A percentile compares a stretch with the other conserved stretches of the same genome.
phyloP scores from a whole-genome alignment of 35 echinoderm and acorn worm species.

The Acanthaster planci region DNA sequence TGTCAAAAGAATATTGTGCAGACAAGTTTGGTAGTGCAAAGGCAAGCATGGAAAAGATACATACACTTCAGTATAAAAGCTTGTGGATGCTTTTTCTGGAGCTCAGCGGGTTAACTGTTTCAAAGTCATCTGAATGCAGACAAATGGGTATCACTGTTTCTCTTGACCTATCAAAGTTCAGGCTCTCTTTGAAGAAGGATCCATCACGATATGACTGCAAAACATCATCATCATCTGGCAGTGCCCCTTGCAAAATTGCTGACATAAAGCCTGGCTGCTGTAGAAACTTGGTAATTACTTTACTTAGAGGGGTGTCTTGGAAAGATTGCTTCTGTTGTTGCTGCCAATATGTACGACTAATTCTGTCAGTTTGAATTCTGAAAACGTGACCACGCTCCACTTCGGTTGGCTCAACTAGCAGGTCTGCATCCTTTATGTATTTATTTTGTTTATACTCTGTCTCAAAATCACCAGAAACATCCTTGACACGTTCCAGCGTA shows the following conservation, averaged over 20 bases:
- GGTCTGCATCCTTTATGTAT: background rate
- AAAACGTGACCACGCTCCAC: conserved; percentile 17
- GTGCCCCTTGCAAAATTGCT: conserved; percentile 32
- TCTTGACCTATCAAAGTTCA: background rate
- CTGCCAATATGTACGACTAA: conserved; percentile 26
- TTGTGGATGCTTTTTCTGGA: conserved; percentile 67
- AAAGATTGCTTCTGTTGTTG: conserved; percentile 38
- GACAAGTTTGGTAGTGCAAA: conserved; percentile 25
- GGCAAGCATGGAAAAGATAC: conserved; percentile 47
- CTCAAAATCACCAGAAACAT: conserved; percentile 26
- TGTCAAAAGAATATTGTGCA: conserved; percentile 47
- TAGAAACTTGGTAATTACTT: conserved; percentile 42
- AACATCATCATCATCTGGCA: conserved; percentile 14
- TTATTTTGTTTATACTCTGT: conserved; percentile 34
- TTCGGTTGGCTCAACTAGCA: conserved; percentile 20
- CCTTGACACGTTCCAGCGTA: conserved; percentile 10
- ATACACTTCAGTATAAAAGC: conserved; percentile 48
- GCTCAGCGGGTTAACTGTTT: conserved; percentile 69
- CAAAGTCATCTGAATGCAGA: conserved; percentile 64
- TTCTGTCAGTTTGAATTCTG: conserved; percentile 28
- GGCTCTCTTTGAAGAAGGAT: conserved; percentile 30
- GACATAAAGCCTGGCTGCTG: conserved; percentile 71
- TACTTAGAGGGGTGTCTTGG: conserved; percentile 53
- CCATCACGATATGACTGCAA: conserved; percentile 60
- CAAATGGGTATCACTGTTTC: conserved; percentile 46